Evolutionary conservation across 2,113 vertebrate species (phyloP).

Genomic region (human): DNA sequence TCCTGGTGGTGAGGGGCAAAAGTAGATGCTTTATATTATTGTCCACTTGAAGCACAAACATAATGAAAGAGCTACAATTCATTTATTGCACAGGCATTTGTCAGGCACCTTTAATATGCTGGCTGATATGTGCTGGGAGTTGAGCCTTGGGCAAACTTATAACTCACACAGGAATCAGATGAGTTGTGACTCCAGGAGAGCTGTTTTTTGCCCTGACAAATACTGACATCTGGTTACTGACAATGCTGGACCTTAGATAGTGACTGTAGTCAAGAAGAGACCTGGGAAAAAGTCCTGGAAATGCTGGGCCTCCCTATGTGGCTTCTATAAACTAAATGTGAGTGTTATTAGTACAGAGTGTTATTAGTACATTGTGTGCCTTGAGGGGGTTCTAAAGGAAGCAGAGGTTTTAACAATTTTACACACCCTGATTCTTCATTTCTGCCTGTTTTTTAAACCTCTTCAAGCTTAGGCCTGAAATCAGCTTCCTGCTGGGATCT

Average conservation of each 20-base stretch:
- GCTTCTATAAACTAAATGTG: not conserved
- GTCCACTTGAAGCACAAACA: not conserved
- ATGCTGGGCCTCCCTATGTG: not conserved
- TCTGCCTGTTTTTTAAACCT: not conserved
- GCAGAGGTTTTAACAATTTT: not conserved
- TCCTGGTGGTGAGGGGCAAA: not conserved
- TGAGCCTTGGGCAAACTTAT: not conserved
- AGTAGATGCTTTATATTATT: not conserved
- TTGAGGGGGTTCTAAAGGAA: not conserved
- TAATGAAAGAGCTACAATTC: not conserved
- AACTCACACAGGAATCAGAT: not conserved
- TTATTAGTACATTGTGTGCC: not conserved
- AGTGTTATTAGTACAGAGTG: not conserved
- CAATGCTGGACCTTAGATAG: not conserved
- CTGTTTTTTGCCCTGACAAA: not conserved
- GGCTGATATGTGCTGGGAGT: not conserved
- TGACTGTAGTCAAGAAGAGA: not conserved
- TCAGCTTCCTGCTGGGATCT: constrained; percentile 47
- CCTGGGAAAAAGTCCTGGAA: not conserved
- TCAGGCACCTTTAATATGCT: not conserved
- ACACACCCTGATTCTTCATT: not conserved
- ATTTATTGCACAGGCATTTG: not conserved
- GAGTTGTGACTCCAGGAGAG: not conserved
- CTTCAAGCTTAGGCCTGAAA: constrained; percentile 20
- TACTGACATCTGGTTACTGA: not conserved